Conservation (phyloP, 2,888 invertebrate species). For the Cosmia trapezina region DNA sequence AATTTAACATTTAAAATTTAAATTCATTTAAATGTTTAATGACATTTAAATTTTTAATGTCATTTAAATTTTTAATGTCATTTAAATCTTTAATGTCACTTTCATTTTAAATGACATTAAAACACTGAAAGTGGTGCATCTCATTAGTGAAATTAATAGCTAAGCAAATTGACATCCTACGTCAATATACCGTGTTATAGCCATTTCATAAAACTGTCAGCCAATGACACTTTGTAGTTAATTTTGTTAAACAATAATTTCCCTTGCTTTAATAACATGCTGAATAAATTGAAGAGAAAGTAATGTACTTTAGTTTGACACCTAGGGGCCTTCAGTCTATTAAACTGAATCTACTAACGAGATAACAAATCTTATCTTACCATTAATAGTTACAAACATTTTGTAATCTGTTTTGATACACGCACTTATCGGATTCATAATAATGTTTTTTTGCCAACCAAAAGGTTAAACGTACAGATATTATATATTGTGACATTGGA, state of each 20-base stretch:
- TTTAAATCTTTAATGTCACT: no score
- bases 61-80: no score
- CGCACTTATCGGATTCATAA: not conserved
- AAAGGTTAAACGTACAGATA: no score
- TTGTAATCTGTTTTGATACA: not conserved
- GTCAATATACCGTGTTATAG: not conserved
- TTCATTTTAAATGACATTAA: no score
- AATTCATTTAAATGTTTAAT: no score
- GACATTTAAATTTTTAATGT: no score
- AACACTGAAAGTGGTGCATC: not conserved
- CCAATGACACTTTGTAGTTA: no score
- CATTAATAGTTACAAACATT: not conserved
- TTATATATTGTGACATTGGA: not conserved
- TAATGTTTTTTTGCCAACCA: not conserved
- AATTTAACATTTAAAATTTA: no score
- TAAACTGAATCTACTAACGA: not conserved
- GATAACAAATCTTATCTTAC: constrained; percentile 24
- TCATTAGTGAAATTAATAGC: not conserved
- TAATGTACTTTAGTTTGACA: constrained; percentile 11
- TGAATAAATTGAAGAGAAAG: no score
- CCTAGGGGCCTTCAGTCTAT: constrained; percentile 3
- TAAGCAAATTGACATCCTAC: not conserved
- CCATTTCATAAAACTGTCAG: not conserved
- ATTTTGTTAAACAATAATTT: no score
- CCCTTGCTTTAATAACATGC: no score